A percentile compares a stretch with the other conserved stretches of the same genome.
phyloP scores from a whole-genome alignment of 2,888 invertebrate species.

The Drosophila kanekoi region DNA sequence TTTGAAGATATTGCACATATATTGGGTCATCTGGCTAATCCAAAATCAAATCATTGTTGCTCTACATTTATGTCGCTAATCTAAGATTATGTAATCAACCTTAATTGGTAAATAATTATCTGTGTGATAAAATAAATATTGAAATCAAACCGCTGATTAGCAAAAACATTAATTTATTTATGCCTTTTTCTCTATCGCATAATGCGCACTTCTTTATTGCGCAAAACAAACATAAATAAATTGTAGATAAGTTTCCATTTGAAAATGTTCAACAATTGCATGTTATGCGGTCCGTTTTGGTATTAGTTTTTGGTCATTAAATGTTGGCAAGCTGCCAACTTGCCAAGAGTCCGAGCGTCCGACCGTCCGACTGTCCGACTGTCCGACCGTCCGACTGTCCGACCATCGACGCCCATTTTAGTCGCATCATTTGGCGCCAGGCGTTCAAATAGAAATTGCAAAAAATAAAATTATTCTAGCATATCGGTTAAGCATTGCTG shows the following conservation, averaged over 20 bases:
- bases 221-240: constrained; percentile 36
- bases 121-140: constrained; percentile 15
- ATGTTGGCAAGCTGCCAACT: constrained; percentile 48
- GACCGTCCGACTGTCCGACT: constrained; percentile 11
- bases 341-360: too few species aligned
- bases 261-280: constrained; percentile 43
- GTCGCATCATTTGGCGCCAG: constrained; percentile 58
- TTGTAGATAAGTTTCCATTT: constrained; percentile 58
- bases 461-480: constrained; percentile 55
- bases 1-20: too few species aligned
- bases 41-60: too few species aligned
- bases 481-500: constrained; percentile 58
- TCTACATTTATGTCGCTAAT: not conserved
- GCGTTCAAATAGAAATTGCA: constrained; percentile 39
- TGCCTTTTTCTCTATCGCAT: not conserved
- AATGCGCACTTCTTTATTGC: constrained; percentile 9
- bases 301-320: constrained; percentile 62
- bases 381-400: constrained; percentile 8
- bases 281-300: constrained; percentile 38
- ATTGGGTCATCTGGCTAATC: too few species aligned
- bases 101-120: constrained; percentile 23
- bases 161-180: constrained; percentile 5
- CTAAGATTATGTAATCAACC: constrained; percentile 14
- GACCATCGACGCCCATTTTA: constrained; percentile 39
- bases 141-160: constrained; percentile 23